Base-by-base conservation (phyloP, 2,113 vertebrate species). In the Haemorhous mexicanus region DNA sequence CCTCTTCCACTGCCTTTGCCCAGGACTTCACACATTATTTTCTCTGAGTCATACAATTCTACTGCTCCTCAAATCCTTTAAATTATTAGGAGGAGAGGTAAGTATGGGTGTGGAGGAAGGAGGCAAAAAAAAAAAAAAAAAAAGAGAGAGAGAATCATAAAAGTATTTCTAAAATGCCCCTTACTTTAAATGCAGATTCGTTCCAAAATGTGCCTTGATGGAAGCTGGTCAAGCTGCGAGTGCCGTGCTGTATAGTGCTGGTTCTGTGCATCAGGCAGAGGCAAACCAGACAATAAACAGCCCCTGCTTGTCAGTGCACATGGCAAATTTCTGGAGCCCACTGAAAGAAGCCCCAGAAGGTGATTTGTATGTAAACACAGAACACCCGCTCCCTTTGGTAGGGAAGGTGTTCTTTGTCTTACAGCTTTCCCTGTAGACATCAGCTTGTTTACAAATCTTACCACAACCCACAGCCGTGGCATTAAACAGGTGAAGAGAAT, bases 401-500 rank as follows among this genome's bases (percentile, higher is more conserved):
- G 61, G 56, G 49, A 88, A 92, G 67, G 47, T 79, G 64, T 70
- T 94, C 59, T 94, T 93, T 95, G 95, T 91, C 91, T 88, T 84
- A 44, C 53, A 35, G 72, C 72, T 91, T 91, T 83, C 81, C 89
- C 86, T 68, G 61, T 76, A 79, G 83, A 46, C 82, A 55, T 80
- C 89, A 91, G 66, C 87, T 96, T 94, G 61, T 95, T 94, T 82
- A 84, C 80, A 90, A 96, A 86, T 66, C 91, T 94, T 78, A 66
- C 69, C 86, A 77, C 87, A 87, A 32, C 55, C 52, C 62, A 58
- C 56, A 84, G 83, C 64, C 6, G 4, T 86, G 90, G 82, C 90
- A 92, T 96, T 96, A 95, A 95, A 92, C 88, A 95, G 95, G 94
- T 96, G 90, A 90, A 61, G 79, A 95, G 77, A 96, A 89, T 43